A percentile compares a stretch with the other conserved stretches of the same genome.
Evolutionary conservation across 2,888 invertebrate genomes (phyloP).

Genomic region (Lapara coniferarum): DNA sequence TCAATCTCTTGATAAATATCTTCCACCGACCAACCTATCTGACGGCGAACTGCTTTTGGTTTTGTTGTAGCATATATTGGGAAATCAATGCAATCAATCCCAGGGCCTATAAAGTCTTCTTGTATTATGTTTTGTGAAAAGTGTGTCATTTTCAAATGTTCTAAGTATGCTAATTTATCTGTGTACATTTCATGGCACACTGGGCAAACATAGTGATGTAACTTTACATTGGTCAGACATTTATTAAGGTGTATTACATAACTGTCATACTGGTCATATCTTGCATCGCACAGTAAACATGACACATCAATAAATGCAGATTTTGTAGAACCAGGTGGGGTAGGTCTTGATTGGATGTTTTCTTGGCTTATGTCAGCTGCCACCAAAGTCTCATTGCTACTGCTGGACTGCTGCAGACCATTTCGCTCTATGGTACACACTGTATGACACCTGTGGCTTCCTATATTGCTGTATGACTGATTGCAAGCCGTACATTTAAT

Average conservation of each 20-base stretch:
- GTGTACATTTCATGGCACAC: conserved; percentile 76
- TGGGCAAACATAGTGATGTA: conserved; percentile 76
- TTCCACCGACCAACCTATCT: conserved; percentile 80
- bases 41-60: conserved; percentile 70
- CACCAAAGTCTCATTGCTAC: conserved; percentile 76
- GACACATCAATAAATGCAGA: conserved; percentile 58
- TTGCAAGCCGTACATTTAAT: conserved; percentile 76
- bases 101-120: conserved; percentile 49
- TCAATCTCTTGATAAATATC: conserved; percentile 81
- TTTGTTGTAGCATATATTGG: conserved; percentile 69
- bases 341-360: conserved; percentile 39
- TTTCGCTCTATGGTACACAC: conserved; percentile 75
- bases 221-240: conserved; percentile 76
- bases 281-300: conserved; percentile 75
- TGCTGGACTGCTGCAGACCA: conserved; percentile 65
- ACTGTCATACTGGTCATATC: conserved; percentile 67
- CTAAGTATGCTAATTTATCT: conserved; percentile 65
- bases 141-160: conserved; percentile 68
- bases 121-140: conserved; percentile 30
- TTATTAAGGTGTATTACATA: conserved; percentile 73
- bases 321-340: conserved; percentile 44
- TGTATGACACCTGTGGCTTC: conserved; percentile 69
- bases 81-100: conserved; percentile 72
- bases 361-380: conserved; percentile 55
- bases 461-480: conserved; percentile 67